Evolutionary conservation across 2,113 vertebrate genomes (phyloP).

Genomic region (Trachemys scripta): DNA sequence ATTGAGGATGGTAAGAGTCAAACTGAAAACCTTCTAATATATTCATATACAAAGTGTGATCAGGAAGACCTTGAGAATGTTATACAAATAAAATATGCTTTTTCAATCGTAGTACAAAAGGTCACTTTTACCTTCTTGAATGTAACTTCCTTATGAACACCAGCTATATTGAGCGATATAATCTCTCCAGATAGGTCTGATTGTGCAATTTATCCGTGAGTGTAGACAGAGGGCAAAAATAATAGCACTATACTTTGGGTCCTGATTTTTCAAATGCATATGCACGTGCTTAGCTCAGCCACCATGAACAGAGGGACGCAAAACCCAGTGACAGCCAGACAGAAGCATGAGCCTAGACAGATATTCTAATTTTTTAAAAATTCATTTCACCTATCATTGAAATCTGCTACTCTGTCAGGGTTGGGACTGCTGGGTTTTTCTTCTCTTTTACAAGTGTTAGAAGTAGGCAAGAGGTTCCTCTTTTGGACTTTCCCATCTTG

Average conservation of each 20-base stretch:
- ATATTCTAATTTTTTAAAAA: background rate
- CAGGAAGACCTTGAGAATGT: background rate
- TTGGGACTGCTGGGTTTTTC: background rate
- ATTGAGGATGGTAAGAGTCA: background rate
- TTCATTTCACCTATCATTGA: rapidly evolving
- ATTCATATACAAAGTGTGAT: background rate
- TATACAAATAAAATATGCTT: background rate
- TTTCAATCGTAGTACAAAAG: background rate
- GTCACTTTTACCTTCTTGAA: background rate
- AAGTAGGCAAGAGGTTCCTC: background rate
- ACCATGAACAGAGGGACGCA: background rate
- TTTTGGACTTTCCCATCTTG: background rate
- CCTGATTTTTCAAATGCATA: background rate
- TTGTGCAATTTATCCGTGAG: background rate
- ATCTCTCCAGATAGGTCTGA: background rate
- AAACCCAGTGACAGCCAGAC: background rate
- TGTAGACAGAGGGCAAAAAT: background rate
- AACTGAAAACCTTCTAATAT: background rate
- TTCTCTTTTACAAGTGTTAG: background rate
- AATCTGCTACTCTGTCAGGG: background rate
- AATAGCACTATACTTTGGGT: background rate
- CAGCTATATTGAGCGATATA: background rate
- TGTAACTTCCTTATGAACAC: background rate
- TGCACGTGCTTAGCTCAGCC: background rate
- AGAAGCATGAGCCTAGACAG: background rate